These are phyloP conservation scores for Nymphicus hollandicus DNA, from an alignment of 2,113 vertebrate genomes.

Conservation along the genomic window DNA sequence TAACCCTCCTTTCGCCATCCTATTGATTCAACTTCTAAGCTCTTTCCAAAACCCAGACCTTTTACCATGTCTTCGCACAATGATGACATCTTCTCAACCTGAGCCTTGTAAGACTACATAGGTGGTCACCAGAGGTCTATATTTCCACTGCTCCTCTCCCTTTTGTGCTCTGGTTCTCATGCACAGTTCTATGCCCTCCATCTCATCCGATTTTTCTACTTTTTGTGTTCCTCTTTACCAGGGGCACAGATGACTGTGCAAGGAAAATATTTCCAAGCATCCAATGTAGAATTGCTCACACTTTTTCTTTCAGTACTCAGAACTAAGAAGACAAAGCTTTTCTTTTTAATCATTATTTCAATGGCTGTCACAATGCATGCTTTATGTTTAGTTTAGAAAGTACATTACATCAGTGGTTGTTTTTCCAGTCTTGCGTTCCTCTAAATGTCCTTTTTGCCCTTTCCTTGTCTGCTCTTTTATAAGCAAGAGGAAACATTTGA, in stretches of 20 bases:
- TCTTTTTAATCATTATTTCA: constrained; percentile 6
- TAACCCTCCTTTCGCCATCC: fast-evolving
- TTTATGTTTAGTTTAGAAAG: constrained; percentile 45
- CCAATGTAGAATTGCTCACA: not conserved
- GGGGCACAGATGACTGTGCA: not conserved
- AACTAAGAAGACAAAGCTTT: not conserved
- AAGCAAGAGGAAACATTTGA: constrained; percentile 54
- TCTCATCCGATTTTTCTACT: not conserved
- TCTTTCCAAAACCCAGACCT: not conserved
- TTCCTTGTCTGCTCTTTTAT: constrained; percentile 52
- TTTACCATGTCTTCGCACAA: not conserved
- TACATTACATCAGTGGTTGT: constrained; percentile 49
- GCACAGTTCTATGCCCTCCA: not conserved
- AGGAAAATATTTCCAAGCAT: not conserved
- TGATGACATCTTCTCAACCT: not conserved
- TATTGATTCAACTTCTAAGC: not conserved
- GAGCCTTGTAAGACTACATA: not conserved
- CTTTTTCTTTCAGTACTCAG: constrained; percentile 17
- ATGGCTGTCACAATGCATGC: not conserved
- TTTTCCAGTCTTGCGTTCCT: constrained; percentile 25
- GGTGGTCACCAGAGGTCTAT: not conserved
- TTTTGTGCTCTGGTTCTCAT: not conserved
- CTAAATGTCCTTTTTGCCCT: constrained; percentile 44
- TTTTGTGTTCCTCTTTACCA: not conserved
- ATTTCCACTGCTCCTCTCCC: not conserved